These are phyloP conservation scores for Dinocampus coccinellae DNA, from an alignment of 2,888 invertebrate species.

Conservation along the genomic window DNA sequence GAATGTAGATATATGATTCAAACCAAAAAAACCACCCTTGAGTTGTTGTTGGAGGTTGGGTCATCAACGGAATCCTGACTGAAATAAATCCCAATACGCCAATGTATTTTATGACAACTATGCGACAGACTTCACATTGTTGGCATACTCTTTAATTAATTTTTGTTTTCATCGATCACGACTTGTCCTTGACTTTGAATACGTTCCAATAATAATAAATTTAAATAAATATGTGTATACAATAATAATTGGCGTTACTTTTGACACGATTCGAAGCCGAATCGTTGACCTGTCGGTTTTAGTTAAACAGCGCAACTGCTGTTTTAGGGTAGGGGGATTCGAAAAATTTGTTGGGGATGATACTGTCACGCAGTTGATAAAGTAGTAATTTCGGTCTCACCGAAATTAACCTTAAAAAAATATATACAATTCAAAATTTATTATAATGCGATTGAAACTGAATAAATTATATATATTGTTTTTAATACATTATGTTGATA, in stretches of 20 bases:
- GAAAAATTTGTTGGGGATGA: background rate
- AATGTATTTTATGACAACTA: background rate
- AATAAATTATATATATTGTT: background rate
- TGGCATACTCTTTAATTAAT: background rate
- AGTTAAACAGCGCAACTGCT: constrained; percentile 48
- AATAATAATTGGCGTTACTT: constrained; percentile 30
- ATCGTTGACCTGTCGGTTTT: constrained; percentile 43
- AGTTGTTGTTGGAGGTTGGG: constrained; percentile 1
- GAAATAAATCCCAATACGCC: background rate
- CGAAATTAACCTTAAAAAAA: background rate
- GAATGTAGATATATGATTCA: background rate
- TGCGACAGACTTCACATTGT: background rate
- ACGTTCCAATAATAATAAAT: background rate
- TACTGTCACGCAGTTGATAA: constrained; percentile 25
- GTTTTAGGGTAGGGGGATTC: background rate
- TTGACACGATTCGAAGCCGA: constrained; percentile 46
- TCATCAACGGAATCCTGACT: constrained; percentile 5
- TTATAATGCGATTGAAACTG: background rate
- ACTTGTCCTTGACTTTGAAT: background rate
- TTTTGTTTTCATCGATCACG: background rate
- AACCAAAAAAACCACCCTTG: constrained; percentile 25
- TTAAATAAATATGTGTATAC: constrained; percentile 13
- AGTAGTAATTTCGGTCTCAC: background rate
- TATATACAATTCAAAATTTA: background rate
- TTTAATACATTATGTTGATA: background rate